These are phyloP conservation scores for Leptinotarsa lineolata DNA, from an alignment of 1,140 invertebrate genomes.

Conservation along the genomic window DNA sequence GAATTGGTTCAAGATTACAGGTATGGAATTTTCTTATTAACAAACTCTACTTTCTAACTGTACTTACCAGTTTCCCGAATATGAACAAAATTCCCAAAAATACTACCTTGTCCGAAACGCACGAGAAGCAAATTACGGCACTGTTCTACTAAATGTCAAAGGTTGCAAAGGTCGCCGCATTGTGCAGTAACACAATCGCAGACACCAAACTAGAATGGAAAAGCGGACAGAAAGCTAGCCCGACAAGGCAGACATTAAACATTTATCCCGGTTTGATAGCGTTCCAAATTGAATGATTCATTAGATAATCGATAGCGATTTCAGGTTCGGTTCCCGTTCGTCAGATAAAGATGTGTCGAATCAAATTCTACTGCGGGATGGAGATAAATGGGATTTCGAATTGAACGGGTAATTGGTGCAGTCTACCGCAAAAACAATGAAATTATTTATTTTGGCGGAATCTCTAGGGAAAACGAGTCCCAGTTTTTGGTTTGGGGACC, in stretches of 20 bases:
- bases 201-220: not conserved
- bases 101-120: no score
- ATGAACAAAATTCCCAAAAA: no score
- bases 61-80: no score
- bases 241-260: not conserved
- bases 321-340: not conserved
- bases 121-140: no score
- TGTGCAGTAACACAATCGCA: not conserved
- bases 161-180: not conserved
- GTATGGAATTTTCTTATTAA: no score
- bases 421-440: no score
- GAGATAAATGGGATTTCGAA: not conserved
- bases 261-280: not conserved
- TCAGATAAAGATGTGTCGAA: not conserved
- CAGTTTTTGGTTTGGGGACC: no score
- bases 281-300: not conserved
- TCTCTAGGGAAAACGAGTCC: no score
- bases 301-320: not conserved
- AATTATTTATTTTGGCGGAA: no score
- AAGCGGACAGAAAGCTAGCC: not conserved
- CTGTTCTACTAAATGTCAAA: not conserved
- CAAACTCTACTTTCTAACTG: no score
- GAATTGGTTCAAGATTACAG: no score
- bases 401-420: no score
- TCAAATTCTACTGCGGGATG: not conserved